Evolutionary conservation across 2,797 vertebrate species (phyloP).

Genomic region (Champsocephalus esox): DNA sequence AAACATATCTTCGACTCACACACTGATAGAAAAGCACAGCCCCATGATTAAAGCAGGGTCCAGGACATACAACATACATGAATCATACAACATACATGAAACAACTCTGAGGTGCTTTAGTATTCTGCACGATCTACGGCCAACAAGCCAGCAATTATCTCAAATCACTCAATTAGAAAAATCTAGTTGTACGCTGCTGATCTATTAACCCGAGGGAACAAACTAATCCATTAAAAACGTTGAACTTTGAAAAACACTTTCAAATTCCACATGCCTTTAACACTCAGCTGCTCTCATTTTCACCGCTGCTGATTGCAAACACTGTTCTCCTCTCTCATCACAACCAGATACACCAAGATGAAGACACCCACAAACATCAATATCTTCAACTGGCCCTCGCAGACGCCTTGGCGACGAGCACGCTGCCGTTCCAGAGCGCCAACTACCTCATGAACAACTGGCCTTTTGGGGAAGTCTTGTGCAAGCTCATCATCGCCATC

Average conservation of each 20-base stretch:
- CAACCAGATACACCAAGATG: slow-evolving; percentile 94
- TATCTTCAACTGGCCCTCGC: slow-evolving; percentile 97
- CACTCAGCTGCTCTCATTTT: slow-evolving; percentile 28
- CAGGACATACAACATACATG: slow-evolving; percentile 41
- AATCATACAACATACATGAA: slow-evolving; percentile 42
- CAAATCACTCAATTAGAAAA: slow-evolving; percentile 42
- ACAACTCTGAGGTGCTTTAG: slow-evolving; percentile 31
- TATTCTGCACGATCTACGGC: slow-evolving; percentile 33
- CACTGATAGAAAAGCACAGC: not conserved
- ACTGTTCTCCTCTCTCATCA: slow-evolving; percentile 24
- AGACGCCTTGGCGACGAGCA: slow-evolving; percentile 93
- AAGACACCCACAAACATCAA: slow-evolving; percentile 98
- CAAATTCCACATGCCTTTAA: slow-evolving; percentile 25
- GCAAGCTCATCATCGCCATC: slow-evolving; percentile 93
- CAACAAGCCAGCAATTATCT: slow-evolving; percentile 45
- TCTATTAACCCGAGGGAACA: slow-evolving; percentile 26
- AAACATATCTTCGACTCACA: not conserved
- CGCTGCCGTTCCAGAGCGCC: slow-evolving; percentile 94
- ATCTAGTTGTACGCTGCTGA: not conserved
- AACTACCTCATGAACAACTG: slow-evolving; percentile 96
- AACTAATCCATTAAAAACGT: slow-evolving; percentile 20
- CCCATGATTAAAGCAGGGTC: not conserved
- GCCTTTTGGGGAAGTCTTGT: slow-evolving; percentile 93
- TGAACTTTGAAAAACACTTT: slow-evolving; percentile 14
- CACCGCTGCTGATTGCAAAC: slow-evolving; percentile 9